These are phyloP conservation scores for Caenorhabditis latens DNA, from an alignment of 1,140 invertebrate species.

Conservation along the genomic window DNA sequence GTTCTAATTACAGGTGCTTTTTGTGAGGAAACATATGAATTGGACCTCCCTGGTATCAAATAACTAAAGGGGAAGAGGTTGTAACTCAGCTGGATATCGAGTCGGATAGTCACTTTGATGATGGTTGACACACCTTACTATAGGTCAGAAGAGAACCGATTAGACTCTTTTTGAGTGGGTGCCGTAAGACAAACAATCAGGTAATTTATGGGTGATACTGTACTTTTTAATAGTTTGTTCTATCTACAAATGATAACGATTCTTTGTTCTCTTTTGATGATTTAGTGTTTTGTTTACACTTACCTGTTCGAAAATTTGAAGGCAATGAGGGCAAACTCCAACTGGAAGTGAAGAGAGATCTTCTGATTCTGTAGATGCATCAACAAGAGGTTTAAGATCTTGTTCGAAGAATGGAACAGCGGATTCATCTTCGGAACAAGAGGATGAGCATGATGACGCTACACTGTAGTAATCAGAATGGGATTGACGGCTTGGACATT, in stretches of 20 bases:
- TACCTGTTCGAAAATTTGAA: conserved; percentile 49
- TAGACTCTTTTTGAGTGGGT: conserved; percentile 32
- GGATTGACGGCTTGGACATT: conserved; percentile 37
- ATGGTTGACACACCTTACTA: background rate
- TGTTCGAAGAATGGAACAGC: background rate
- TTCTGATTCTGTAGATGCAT: background rate
- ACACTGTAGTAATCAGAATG: conserved; percentile 39
- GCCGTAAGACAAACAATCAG: conserved; percentile 10
- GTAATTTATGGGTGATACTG: conserved; percentile 22
- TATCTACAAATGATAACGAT: background rate
- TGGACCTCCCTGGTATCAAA: background rate
- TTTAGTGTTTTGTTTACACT: conserved; percentile 26
- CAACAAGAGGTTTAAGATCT: background rate
- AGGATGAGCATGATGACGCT: background rate
- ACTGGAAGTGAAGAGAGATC: conserved; percentile 14
- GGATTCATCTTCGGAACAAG: conserved; percentile 16
- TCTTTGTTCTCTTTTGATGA: conserved; percentile 46
- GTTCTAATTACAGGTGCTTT: background rate
- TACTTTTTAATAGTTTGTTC: background rate
- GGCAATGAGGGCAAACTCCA: conserved; percentile 36
- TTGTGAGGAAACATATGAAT: background rate
- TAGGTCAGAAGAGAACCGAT: conserved; percentile 28
- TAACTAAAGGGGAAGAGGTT: background rate
- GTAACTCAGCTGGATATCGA: conserved; percentile 20
- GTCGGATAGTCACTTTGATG: conserved; percentile 25